phyloP scores from a whole-genome alignment of 2,888 invertebrate species.

The Cataglyphis livida region DNA sequence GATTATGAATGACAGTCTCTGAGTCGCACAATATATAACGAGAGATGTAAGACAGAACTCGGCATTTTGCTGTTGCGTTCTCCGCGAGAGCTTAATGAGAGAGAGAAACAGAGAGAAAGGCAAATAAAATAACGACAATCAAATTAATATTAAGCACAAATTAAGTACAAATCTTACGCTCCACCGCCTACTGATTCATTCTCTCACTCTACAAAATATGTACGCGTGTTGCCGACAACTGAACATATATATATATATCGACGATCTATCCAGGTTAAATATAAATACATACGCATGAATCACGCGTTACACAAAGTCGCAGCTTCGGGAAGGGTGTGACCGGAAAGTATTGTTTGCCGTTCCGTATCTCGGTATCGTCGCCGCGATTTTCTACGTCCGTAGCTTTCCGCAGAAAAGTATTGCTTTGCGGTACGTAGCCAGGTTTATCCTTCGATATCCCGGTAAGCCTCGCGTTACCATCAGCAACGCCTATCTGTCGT shows the following conservation, averaged over 20 bases:
- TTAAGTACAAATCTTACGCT: constrained; percentile 49
- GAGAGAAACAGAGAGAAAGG: constrained; percentile 13
- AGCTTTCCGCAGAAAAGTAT: constrained; percentile 34
- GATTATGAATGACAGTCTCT: constrained; percentile 26
- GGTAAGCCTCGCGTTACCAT: constrained; percentile 32
- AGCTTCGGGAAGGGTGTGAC: constrained; percentile 48
- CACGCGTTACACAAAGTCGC: constrained; percentile 65
- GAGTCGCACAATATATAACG: not conserved
- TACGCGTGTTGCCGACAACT: not conserved
- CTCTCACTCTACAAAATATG: not conserved
- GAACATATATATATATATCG: constrained; percentile 6
- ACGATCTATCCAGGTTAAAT: constrained; percentile 39
- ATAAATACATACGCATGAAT: constrained; percentile 70
- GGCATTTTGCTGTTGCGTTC: not conserved
- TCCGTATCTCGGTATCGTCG: not conserved
- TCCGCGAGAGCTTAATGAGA: not conserved
- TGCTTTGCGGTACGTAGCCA: not conserved
- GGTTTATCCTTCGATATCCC: constrained; percentile 33
- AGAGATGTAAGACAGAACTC: constrained; percentile 19
- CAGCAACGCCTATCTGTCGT: constrained; percentile 10
- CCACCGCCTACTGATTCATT: constrained; percentile 27
- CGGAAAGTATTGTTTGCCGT: constrained; percentile 45
- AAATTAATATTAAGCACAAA: constrained; percentile 21
- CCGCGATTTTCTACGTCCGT: constrained; percentile 38
- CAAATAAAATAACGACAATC: constrained; percentile 60